Evolutionary conservation across 2,113 vertebrate species (phyloP).

Genomic region (Cyanistes caeruleus): DNA sequence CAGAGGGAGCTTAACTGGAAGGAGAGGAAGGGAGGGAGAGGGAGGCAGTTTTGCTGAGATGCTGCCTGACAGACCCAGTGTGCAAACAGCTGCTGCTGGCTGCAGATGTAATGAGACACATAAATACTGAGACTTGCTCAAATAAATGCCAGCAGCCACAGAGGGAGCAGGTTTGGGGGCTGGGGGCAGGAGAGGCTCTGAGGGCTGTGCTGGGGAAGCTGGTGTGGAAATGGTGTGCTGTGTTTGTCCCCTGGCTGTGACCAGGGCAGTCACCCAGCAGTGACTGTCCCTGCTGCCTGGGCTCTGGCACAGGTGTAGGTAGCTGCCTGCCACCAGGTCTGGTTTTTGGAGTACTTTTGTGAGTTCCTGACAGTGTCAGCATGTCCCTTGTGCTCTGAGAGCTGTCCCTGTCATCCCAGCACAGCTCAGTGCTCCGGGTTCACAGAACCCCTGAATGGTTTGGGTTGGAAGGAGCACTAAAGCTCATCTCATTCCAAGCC

Average conservation of each 20-base stretch:
- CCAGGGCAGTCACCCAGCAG: background rate
- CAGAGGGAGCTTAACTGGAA: background rate
- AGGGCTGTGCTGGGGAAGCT: background rate
- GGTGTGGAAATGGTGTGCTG: rapidly evolving
- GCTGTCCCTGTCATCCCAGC: background rate
- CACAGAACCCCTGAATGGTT: background rate
- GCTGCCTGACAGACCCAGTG: slow-evolving; percentile 35
- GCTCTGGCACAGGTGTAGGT: background rate
- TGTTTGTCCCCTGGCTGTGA: rapidly evolving
- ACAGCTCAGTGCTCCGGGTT: background rate
- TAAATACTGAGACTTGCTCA: slow-evolving; percentile 56
- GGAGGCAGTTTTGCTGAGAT: slow-evolving; percentile 6
- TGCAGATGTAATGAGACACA: slow-evolving; percentile 46
- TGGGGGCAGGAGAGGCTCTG: background rate
- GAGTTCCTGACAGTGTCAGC: background rate
- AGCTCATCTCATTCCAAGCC: background rate
- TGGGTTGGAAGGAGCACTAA: background rate
- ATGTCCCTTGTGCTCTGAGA: rapidly evolving
- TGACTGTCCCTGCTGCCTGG: background rate
- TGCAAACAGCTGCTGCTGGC: slow-evolving; percentile 60
- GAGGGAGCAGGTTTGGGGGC: background rate
- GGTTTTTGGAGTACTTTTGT: background rate
- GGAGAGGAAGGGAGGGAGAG: background rate
- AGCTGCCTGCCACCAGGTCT: background rate
- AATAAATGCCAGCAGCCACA: background rate